These are phyloP conservation scores for Cephonodes hylas DNA, from an alignment of 2,888 invertebrate species.

Conservation along the genomic window DNA sequence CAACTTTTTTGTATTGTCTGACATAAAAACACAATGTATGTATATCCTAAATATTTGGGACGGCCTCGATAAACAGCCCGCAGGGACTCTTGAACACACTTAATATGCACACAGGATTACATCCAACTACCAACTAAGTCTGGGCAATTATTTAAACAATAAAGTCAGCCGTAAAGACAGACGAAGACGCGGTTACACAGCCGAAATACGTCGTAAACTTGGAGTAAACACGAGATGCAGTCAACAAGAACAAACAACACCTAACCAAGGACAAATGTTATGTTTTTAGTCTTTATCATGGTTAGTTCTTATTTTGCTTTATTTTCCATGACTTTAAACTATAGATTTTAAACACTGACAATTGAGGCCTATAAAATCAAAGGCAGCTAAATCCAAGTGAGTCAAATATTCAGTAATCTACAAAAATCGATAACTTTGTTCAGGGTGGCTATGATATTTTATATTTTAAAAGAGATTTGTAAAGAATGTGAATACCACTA, in stretches of 20 bases:
- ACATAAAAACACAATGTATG: too few species aligned
- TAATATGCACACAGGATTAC: background rate
- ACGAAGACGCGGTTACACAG: background rate
- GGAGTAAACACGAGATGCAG: background rate
- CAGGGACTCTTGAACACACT: background rate
- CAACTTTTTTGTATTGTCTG: too few species aligned
- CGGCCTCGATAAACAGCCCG: background rate
- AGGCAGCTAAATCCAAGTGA: too few species aligned
- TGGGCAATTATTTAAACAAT: slow-evolving; percentile 1
- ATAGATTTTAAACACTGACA: background rate
- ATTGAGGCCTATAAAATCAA: too few species aligned
- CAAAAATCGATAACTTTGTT: too few species aligned
- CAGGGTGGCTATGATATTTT: too few species aligned
- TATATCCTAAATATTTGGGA: too few species aligned
- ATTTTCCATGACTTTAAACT: background rate
- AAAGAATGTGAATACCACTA: too few species aligned
- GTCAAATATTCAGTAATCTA: too few species aligned
- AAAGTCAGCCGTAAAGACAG: background rate
- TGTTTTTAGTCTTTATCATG: too few species aligned
- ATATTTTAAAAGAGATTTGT: too few species aligned
- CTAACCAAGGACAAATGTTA: background rate
- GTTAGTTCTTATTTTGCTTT: background rate
- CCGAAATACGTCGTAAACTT: background rate
- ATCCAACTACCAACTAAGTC: background rate
- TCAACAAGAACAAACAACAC: background rate